Conservation (phyloP, 2,888 invertebrate genomes). For the Lutraria lutraria region DNA sequence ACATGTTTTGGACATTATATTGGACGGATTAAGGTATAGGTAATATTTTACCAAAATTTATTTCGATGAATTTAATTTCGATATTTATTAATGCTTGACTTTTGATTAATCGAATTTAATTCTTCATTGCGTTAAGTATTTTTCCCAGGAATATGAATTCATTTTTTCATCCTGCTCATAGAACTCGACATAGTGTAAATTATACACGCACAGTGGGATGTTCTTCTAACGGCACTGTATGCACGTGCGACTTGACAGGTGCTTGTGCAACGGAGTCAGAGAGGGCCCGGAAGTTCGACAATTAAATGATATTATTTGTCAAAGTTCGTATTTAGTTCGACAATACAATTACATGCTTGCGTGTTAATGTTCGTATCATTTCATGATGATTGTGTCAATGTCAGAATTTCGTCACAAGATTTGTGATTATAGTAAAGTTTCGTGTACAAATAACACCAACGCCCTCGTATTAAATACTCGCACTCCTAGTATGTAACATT, state of each 20-base stretch:
- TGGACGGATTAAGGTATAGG: not conserved
- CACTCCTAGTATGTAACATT: not conserved
- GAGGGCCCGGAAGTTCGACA: constrained; percentile 6
- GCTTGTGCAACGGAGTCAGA: constrained; percentile 13
- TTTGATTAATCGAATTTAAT: not conserved
- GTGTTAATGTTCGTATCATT: not conserved
- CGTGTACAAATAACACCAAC: not conserved
- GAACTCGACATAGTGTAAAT: not conserved
- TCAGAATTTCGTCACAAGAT: not conserved
- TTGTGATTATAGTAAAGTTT: not conserved
- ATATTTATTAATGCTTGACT: not conserved
- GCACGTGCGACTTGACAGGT: constrained; percentile 47
- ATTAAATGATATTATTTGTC: not conserved
- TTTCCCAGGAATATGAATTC: not conserved
- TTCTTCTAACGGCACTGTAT: constrained; percentile 32
- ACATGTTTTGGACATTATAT: not conserved
- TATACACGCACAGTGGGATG: not conserved
- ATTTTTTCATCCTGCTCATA: not conserved
- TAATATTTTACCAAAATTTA: not conserved
- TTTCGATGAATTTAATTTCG: not conserved
- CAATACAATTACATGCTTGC: not conserved
- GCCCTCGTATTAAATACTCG: not conserved
- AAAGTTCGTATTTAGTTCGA: constrained; percentile 4
- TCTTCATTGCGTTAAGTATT: not conserved
- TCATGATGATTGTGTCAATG: not conserved